Conservation (phyloP, 2,113 vertebrate species). For the Ophthalmolycus amberensis region DNA sequence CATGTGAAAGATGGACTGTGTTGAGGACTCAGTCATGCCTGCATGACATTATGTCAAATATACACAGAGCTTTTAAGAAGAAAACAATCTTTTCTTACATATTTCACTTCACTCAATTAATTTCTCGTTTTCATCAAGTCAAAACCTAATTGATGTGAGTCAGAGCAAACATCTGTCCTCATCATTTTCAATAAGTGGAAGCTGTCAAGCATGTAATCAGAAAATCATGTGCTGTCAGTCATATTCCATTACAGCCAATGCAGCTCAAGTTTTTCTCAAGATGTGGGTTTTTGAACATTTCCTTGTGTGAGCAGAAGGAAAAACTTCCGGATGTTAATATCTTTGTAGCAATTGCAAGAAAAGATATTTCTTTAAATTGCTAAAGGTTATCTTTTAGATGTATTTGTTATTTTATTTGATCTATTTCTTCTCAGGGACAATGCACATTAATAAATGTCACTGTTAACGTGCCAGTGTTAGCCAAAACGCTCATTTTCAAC, state of each 20-base stretch:
- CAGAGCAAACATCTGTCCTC: conserved; percentile 82
- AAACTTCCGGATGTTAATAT: conserved; percentile 53
- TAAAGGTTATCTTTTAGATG: conserved; percentile 8
- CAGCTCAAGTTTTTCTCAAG: conserved; percentile 62
- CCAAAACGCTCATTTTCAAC: background rate
- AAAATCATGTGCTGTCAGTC: conserved; percentile 83
- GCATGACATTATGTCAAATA: conserved; percentile 46
- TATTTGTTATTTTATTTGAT: background rate
- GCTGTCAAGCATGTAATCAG: conserved; percentile 84
- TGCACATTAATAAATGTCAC: background rate
- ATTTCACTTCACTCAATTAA: conserved; percentile 78
- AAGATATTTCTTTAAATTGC: background rate
- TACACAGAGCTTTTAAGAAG: conserved; percentile 28
- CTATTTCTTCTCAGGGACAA: background rate
- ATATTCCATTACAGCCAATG: conserved; percentile 68
- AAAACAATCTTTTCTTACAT: conserved; percentile 62
- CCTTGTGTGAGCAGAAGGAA: conserved; percentile 46
- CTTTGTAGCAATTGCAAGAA: background rate
- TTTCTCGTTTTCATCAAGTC: conserved; percentile 81
- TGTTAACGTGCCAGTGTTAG: background rate
- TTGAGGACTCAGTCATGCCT: conserved; percentile 47
- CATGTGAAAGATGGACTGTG: conserved; percentile 29
- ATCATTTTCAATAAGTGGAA: conserved; percentile 81
- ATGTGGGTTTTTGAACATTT: conserved; percentile 59
- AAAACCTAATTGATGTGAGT: conserved; percentile 79